Conservation (phyloP, 2,113 vertebrate species). For the Phrynosoma blainvillii region DNA sequence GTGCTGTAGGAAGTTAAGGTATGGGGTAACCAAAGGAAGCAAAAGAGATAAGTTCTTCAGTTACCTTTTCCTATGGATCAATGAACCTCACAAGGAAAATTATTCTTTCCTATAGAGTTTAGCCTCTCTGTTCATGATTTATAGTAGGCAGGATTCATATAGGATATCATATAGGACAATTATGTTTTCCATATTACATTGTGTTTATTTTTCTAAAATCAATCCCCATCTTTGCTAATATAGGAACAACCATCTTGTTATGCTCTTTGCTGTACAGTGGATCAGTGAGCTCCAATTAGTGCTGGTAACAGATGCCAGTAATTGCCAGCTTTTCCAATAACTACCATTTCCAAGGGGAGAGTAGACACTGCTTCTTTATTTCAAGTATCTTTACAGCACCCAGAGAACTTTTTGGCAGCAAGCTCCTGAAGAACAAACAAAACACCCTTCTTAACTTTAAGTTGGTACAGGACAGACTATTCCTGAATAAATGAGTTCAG, state of each 20-base stretch:
- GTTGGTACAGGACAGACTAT: background rate
- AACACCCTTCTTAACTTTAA: background rate
- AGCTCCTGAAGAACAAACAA: background rate
- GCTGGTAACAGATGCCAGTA: background rate
- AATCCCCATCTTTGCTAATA: background rate
- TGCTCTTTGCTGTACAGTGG: background rate
- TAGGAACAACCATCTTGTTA: background rate
- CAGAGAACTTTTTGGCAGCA: background rate
- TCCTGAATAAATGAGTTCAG: background rate
- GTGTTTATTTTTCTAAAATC: background rate
- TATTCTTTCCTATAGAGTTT: background rate
- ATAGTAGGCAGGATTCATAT: background rate
- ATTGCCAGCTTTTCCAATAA: background rate
- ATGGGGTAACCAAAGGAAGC: background rate
- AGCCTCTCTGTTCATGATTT: background rate
- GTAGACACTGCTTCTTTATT: background rate
- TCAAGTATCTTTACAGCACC: background rate
- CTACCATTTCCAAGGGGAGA: background rate
- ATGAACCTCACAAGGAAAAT: background rate
- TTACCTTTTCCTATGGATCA: background rate
- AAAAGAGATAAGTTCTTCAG: background rate
- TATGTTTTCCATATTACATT: background rate
- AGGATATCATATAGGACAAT: background rate
- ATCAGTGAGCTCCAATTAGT: background rate
- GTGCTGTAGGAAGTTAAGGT: background rate